Evolutionary conservation across 2,888 invertebrate genomes (phyloP), one percentile per base, ranked within the genome.

Genomic region (Ethmia dodecea): DNA sequence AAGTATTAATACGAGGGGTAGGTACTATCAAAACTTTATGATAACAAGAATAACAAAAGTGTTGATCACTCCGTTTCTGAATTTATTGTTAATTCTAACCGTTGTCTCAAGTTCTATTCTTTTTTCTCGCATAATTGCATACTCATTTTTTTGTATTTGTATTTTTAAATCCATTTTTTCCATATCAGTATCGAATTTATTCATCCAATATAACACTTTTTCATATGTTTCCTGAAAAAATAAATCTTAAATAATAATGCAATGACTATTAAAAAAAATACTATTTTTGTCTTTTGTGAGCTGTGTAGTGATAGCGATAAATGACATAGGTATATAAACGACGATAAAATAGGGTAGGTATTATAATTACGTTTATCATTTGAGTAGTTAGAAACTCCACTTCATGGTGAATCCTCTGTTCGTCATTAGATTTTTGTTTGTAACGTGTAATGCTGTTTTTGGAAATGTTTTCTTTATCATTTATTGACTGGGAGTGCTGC

Each of bases 131-230:
- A 48, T 53, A 31, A 60, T 56, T 31, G 68, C 58, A 40, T 73
- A 71, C 1, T 72, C 60, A 36, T 68, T 71, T 45, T 73, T 77
- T 53, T 60, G 61, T 1, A 72, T 60, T 46, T 78, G 77, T 49
- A 80, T 78, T 52, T 66, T 67, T 10, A 81, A 51, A 35, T 83
- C 80, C 9, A 77, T 54, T 0, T 34, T 42, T 43, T 83, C 81
- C 49, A 78, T 78, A 27, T 81, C 78, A 13, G 37, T 52, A 27
- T 83, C 83, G 42, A 72, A 83, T 50, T 77, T 83, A 1, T 61
- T 52, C 81, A 83, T 83, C 72, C 72, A 76, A 0, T 44, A 26
- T 29, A 81, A 80, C 3, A 80, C 59, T 42, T 63, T 66, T 18
- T 58, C 42, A n/a, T 78, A 49, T 15, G 67, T 74, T 54, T 81